Percentiles rank a stretch among this genome's conserved stretches.
Evolutionary conservation across 2,113 vertebrate genomes (phyloP).

Genomic region (Nycticebus coucang): DNA sequence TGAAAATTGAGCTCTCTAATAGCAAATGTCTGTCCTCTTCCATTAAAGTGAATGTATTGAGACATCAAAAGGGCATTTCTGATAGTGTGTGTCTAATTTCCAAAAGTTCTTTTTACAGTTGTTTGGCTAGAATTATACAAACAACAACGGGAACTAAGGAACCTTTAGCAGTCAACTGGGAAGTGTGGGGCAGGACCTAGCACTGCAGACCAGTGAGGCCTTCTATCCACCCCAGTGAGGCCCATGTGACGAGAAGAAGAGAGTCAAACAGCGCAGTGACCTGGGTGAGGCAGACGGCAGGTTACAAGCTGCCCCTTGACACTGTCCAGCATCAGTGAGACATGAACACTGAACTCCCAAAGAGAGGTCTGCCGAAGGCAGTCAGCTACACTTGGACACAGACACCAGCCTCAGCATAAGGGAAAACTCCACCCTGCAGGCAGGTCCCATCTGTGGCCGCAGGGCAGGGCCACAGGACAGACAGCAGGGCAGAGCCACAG

Average conservation of each 20-base stretch:
- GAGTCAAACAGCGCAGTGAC: accelerated
- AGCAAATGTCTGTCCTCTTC: not conserved
- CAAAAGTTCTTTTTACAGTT: not conserved
- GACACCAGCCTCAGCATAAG: accelerated
- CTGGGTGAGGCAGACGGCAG: accelerated
- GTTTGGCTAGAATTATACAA: not conserved
- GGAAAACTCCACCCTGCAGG: not conserved
- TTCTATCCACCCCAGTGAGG: no score
- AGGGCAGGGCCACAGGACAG: not conserved
- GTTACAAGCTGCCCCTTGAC: not conserved
- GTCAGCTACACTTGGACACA: accelerated
- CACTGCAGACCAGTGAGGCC: not conserved
- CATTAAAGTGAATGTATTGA: not conserved
- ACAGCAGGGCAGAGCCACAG: no score
- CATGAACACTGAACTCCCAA: not conserved
- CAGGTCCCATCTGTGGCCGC: not conserved
- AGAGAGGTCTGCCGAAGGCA: no score
- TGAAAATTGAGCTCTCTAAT: not conserved
- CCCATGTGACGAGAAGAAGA: no score
- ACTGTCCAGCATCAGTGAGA: not conserved
- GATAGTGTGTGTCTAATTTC: accelerated
- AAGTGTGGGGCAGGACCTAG: no score
- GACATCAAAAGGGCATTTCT: accelerated
- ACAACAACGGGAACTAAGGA: not conserved
- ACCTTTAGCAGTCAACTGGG: accelerated